A percentile compares a stretch with the other conserved stretches of the same genome.
These are phyloP conservation scores for Thamnaconus septentrionalis DNA, from an alignment of 2,113 vertebrate genomes.

Conservation along the genomic window DNA sequence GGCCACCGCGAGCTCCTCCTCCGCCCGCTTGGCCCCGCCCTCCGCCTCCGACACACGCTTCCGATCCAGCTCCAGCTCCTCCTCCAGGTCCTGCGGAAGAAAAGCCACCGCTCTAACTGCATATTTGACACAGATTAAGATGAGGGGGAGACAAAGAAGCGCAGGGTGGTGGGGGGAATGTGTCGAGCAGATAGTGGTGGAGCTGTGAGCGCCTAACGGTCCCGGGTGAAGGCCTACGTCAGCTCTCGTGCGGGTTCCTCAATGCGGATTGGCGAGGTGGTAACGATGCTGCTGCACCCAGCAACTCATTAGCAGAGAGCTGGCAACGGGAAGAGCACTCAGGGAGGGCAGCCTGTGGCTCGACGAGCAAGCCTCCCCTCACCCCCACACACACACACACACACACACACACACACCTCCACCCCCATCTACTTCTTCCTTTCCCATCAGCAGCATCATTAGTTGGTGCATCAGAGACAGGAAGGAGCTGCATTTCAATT, in stretches of 20 bases:
- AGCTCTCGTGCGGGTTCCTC: slow-evolving; percentile 53
- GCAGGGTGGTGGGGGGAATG: slow-evolving; percentile 27
- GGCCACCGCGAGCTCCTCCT: slow-evolving; percentile 83
- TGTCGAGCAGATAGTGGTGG: slow-evolving; percentile 23
- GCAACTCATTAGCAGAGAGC: slow-evolving; percentile 67
- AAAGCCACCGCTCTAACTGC: background rate
- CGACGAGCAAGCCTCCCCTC: slow-evolving; percentile 27
- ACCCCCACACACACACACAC: too few relatives aligned
- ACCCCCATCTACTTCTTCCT: slow-evolving; percentile 26
- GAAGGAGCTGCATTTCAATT: slow-evolving; percentile 37
- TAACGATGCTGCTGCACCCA: slow-evolving; percentile 57
- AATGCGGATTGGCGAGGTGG: slow-evolving; percentile 49
- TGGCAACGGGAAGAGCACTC: slow-evolving; percentile 63
- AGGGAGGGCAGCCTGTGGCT: slow-evolving; percentile 55
- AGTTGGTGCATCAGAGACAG: slow-evolving; percentile 42
- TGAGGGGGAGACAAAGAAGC: slow-evolving; percentile 22
- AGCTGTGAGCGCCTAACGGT: slow-evolving; percentile 52
- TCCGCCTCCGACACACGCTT: slow-evolving; percentile 80
- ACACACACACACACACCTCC: background rate
- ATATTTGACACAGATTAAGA: slow-evolving; percentile 31
- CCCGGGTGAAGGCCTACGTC: slow-evolving; percentile 55
- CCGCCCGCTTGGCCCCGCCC: slow-evolving; percentile 72
- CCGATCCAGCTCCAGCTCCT: slow-evolving; percentile 80
- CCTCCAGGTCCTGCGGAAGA: slow-evolving; percentile 80
- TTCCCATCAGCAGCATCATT: slow-evolving; percentile 52